Percentiles rank a stretch among this genome's conserved stretches.
phyloP scores from a whole-genome alignment of 2,888 invertebrate species.

The Camponotus fellah region DNA sequence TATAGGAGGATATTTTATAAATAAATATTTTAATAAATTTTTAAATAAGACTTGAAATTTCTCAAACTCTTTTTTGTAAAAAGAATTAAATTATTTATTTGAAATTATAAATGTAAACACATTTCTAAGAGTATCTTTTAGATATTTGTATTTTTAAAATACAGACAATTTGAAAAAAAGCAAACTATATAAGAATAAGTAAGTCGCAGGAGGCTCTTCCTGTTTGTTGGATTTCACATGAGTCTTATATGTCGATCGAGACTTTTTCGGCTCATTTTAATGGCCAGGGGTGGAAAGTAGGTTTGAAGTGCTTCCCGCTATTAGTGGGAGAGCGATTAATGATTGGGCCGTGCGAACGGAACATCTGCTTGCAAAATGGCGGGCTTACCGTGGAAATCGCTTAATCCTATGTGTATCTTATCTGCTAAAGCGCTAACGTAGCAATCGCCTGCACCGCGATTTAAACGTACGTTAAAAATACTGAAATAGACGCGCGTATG shows the following conservation, averaged over 20 bases:
- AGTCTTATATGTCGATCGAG: constrained; percentile 51
- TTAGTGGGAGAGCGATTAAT: constrained; percentile 73
- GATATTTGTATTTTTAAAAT: not conserved
- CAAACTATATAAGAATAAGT: constrained; percentile 27
- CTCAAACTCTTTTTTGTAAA: not conserved
- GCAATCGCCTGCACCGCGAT: constrained; percentile 3
- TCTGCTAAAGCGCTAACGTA: constrained; percentile 59
- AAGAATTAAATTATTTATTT: not conserved
- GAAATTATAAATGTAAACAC: not conserved
- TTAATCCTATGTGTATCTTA: constrained; percentile 72
- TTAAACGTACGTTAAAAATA: constrained; percentile 33
- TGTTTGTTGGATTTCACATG: constrained; percentile 18
- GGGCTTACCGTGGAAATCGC: constrained; percentile 71
- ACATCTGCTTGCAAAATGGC: constrained; percentile 72
- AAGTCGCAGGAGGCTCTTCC: constrained; percentile 10
- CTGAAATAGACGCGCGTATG: constrained; percentile 5
- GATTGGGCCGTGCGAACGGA: constrained; percentile 72
- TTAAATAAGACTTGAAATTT: not conserved
- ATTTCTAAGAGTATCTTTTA: not conserved
- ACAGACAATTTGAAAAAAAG: not conserved
- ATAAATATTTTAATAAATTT: not conserved
- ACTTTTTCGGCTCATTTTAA: constrained; percentile 69
- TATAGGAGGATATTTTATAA: not conserved
- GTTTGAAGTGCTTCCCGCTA: constrained; percentile 72
- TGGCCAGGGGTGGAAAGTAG: constrained; percentile 67